Conservation (phyloP, 2,888 invertebrate species). For the Orthosia cruda region DNA sequence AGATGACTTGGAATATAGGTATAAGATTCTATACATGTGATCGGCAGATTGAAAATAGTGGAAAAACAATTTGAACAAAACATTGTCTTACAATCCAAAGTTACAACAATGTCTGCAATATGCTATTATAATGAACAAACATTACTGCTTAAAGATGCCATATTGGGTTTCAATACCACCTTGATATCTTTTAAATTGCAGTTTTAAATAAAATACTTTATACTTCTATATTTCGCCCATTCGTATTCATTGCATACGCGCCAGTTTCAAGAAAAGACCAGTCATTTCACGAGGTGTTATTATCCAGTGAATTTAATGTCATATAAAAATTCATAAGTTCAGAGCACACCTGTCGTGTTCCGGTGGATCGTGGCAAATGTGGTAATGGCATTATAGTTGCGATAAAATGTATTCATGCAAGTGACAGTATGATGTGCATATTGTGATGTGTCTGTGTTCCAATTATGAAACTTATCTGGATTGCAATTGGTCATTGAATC, state of each 20-base stretch:
- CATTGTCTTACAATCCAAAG: not conserved
- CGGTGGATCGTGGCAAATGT: constrained; percentile 32
- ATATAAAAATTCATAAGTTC: constrained; percentile 61
- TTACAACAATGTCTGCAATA: not conserved
- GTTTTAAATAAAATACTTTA: constrained; percentile 7
- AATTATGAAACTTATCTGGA: constrained; percentile 9
- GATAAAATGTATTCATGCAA: constrained; percentile 36
- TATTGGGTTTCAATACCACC: constrained; percentile 1
- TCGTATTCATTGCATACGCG: constrained; percentile 33
- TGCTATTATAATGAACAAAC: not conserved
- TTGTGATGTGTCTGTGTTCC: constrained; percentile 16
- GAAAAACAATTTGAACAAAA: too few relatives aligned
- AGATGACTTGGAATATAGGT: too few relatives aligned
- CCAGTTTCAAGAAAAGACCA: constrained; percentile 37
- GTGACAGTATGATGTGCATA: constrained; percentile 2
- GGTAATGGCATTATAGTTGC: not conserved
- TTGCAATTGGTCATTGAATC: constrained; percentile 1
- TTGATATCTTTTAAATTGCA: not conserved
- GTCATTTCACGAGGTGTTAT: constrained; percentile 44
- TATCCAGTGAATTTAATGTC: constrained; percentile 55
- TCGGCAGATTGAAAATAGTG: too few relatives aligned
- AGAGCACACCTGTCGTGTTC: constrained; percentile 64
- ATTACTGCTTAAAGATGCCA: not conserved
- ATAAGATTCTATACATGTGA: too few relatives aligned
- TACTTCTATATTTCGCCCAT: constrained; percentile 28